These are phyloP conservation scores for Cuniculus paca DNA, from an alignment of 2,797 vertebrate genomes.

Conservation along the genomic window DNA sequence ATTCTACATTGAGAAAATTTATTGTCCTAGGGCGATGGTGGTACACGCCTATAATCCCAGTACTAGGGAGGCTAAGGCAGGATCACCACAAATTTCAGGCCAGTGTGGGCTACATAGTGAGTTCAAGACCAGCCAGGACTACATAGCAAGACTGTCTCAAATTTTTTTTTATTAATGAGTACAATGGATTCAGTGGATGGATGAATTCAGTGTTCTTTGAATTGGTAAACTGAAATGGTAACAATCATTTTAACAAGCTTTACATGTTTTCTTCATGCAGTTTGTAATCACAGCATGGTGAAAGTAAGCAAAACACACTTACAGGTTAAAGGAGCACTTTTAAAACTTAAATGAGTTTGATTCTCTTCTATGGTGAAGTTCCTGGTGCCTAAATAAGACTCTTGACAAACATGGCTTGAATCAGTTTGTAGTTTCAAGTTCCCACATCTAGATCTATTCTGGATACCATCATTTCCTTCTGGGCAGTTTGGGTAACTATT, in stretches of 20 bases:
- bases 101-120: not conserved
- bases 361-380: not conserved
- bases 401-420: not conserved
- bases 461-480: not conserved
- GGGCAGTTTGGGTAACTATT: not conserved
- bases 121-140: not conserved
- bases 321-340: not conserved
- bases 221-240: not conserved
- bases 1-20: not conserved
- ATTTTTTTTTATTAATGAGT: not conserved
- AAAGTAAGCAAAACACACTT: conserved; percentile 6
- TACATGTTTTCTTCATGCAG: not conserved
- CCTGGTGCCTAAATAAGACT: not conserved
- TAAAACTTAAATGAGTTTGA: not conserved
- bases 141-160: not conserved
- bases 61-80: not conserved
- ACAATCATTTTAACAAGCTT: conserved; percentile 21
- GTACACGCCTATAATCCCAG: not conserved
- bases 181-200: not conserved
- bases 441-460: not conserved
- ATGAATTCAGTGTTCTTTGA: not conserved
- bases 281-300: not conserved
- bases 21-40: not conserved
- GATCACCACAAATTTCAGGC: not conserved
- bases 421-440: not conserved